phyloP scores from a whole-genome alignment of 2,113 vertebrate genomes.

The Zosterops lateralis region DNA sequence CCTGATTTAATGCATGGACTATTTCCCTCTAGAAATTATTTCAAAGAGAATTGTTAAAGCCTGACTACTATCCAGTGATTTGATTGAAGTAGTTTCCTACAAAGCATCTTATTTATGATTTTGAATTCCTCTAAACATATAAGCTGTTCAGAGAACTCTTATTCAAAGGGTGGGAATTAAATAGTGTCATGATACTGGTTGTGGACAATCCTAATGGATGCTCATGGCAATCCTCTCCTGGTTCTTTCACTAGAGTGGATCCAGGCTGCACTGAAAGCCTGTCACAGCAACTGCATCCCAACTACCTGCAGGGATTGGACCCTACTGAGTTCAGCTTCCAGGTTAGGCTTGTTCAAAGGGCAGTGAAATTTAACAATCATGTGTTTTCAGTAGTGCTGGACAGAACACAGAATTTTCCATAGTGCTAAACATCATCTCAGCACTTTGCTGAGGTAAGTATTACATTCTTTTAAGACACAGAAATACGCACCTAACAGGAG shows the following conservation, averaged over 20 bases:
- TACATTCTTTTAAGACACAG: background rate
- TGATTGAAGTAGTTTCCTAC: background rate
- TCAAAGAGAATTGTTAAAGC: background rate
- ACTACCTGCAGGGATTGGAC: background rate
- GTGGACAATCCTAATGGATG: background rate
- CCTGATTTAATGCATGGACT: background rate
- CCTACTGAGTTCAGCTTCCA: background rate
- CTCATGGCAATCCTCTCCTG: background rate
- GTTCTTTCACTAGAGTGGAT: background rate
- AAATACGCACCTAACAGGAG: background rate
- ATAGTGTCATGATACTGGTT: background rate
- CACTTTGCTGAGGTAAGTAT: background rate
- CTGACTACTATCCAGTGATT: background rate
- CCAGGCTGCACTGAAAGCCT: background rate
- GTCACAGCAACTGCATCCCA: background rate
- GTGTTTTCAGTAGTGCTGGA: background rate
- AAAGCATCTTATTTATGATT: background rate
- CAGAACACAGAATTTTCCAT: background rate
- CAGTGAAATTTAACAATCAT: background rate
- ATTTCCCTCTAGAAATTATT: background rate
- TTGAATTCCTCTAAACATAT: background rate
- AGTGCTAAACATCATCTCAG: background rate
- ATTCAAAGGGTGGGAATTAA: background rate
- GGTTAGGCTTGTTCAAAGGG: background rate
- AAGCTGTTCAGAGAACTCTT: background rate